Evolutionary conservation across 2,113 vertebrate species (phyloP), one percentile per base, ranked within the genome.

Genomic region (Cebidichthys violaceus): DNA sequence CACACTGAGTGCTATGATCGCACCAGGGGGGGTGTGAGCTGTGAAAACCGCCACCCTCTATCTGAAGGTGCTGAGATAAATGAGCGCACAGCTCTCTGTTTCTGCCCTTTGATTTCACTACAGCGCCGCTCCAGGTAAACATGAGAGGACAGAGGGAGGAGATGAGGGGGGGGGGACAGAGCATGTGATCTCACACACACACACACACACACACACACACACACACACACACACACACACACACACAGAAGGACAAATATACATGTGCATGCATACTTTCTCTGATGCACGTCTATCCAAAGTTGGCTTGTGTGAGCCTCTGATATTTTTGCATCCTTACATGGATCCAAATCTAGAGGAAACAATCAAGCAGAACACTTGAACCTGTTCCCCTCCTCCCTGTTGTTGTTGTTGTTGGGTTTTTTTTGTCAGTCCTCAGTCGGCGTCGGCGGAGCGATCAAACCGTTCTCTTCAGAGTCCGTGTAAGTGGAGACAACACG

Each of bases 71-170:
- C 66, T 27, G 85, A 92, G 86, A 92, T 87, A 89, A 92, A 92
- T 77, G 83, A 89, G 81, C 83, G 82, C 78, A 81, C 78, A 73
- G 72, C 82, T 86, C 81, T 81, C 39, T 76, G 67, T 83, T 89
- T 74, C 86, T 89, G 75, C 65, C 79, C 89, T 93, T 91, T 93
- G 90, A 94, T 91, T 91, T 70, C 77, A 87, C 31, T 68, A 68
- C 87, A 74, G 88, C 33, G 27, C 54, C n/a, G 79, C 87, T 81
- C 72, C 68, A 74, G 84, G 83, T 90, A 89, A 92, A 86, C 83
- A 86, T 77, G 61, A 81, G 77, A 82, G 72, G 55, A 85, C 37
- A 76, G 65, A 61, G 72, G 3, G 29, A 60, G 6, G 54, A 79
- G 65, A 77, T 60, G 60, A 61, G 50, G 62, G 27, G 37, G 61